Percentiles rank a stretch among this genome's conserved stretches.
These are phyloP conservation scores for Pseudomyrmex dendroicus DNA, from an alignment of 1,140 invertebrate species.

Conservation along the genomic window DNA sequence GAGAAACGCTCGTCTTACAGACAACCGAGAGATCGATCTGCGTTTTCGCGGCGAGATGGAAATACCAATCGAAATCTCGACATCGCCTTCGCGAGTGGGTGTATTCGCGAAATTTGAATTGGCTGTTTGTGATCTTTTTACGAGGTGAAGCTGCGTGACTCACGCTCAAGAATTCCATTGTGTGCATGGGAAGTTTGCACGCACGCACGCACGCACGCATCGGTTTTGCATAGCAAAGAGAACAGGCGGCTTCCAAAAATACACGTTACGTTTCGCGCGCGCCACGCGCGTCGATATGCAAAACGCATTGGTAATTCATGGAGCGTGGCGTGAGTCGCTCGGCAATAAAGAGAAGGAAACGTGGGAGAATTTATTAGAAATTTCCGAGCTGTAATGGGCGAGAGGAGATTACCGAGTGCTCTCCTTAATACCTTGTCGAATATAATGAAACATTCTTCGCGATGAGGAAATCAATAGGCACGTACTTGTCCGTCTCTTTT, in stretches of 20 bases:
- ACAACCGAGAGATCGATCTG: neutral
- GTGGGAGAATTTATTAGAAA: conserved; percentile 49
- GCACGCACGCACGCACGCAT: neutral
- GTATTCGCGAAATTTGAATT: conserved; percentile 10
- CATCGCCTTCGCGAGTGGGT: neutral
- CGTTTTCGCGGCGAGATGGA: too few species aligned
- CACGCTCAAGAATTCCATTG: conserved; percentile 51
- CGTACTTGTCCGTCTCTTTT: too few species aligned
- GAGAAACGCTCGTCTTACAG: neutral
- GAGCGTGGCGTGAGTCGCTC: conserved; percentile 16
- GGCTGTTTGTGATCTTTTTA: conserved; percentile 2
- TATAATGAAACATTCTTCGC: conserved; percentile 39
- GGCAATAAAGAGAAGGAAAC: conserved; percentile 23
- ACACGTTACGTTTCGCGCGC: conserved; percentile 40
- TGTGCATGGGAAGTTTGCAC: neutral
- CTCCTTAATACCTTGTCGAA: conserved; percentile 22
- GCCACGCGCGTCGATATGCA: conserved; percentile 49
- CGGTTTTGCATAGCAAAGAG: neutral
- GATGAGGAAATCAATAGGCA: conserved; percentile 14
- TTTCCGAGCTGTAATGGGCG: conserved; percentile 28
- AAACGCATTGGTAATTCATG: conserved; percentile 54
- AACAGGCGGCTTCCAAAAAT: conserved; percentile 50
- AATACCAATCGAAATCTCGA: neutral
- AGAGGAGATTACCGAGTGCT: conserved; percentile 33
- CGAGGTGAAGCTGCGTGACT: conserved; percentile 23